Base-by-base conservation (phyloP, 1,140 invertebrate species). In the Spodoptera frugiperda region DNA sequence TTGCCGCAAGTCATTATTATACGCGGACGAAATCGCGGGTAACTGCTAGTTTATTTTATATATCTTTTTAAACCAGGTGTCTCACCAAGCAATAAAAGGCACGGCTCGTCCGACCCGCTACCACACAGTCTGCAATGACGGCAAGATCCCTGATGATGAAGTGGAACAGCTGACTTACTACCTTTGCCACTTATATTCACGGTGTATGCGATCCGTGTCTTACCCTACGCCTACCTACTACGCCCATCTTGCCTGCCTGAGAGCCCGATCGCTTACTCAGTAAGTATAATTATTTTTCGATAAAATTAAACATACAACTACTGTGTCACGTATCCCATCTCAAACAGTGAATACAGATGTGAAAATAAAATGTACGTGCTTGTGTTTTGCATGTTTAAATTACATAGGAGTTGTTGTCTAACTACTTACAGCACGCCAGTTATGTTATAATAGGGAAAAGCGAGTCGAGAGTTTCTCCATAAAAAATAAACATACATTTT, bases 181-280 rank as follows among this genome's bases (percentile, higher is more conserved):
- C 86, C 91, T 99, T 17, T 99, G 98, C 89, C 97, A 99, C 86
- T 95, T 98, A 93, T 99, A 98, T 91, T 95, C 97, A 2, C 95
- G 98, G 15, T 99, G 98, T 89, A 97, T 96, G 65, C 95, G 98
- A 68, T 95, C 97, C 2, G 98, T 99, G 0, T 98, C 97, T 12
- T 98, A 99, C 94, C 98, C 98, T 1, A 97, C 98, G 0, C 98
- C 98, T 1, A 98, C 98, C 0, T 99, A 99, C 92, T 98, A 99
- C 92, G 98, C 98, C 25, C 98, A 99, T 95, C 95, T 98, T 71
- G 98, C 97, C n/a, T 98, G 98, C 12, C 96, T 96, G 73, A 95
- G 98, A 57, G 98, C 96, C 0, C 92, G 95, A 46, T 94, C 95
- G 48, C 96, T 96, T 76, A 95, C 96, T 0, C 89, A 94, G 95